These are phyloP conservation scores for Magallana ariakensis DNA, from an alignment of 1,140 invertebrate species.

Conservation along the genomic window DNA sequence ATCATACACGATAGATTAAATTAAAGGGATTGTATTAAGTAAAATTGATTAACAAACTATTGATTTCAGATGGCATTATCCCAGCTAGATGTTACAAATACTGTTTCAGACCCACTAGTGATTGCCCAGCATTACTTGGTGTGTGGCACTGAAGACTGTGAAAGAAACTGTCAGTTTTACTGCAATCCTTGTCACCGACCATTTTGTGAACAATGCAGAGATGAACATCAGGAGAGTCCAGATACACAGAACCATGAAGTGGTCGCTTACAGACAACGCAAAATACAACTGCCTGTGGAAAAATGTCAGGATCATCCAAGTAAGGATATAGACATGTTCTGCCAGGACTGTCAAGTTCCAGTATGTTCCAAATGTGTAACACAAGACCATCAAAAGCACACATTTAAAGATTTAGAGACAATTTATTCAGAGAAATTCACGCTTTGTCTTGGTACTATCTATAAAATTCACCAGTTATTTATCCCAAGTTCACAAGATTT, in stretches of 20 bases:
- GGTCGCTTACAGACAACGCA: neutral
- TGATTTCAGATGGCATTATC: slow-evolving; percentile 1
- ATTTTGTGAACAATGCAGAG: neutral
- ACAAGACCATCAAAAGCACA: neutral
- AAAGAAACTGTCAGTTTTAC: neutral
- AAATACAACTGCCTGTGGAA: neutral
- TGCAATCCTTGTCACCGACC: neutral
- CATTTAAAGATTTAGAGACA: neutral
- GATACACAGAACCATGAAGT: neutral
- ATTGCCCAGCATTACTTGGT: neutral
- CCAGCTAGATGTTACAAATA: neutral
- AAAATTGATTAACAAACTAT: no score
- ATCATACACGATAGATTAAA: no score
- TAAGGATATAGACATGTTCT: neutral
- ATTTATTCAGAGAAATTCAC: neutral
- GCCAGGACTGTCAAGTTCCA: neutral
- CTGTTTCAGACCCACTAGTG: neutral
- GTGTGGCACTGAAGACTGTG: neutral
- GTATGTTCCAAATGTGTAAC: neutral
- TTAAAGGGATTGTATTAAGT: no score
- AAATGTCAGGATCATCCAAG: neutral
- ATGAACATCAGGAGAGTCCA: neutral
- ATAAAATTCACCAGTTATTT: neutral
- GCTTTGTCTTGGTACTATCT: neutral
- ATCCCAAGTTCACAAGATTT: neutral